A percentile compares a stretch with the other conserved stretches of the same genome.
Evolutionary conservation across 2,797 vertebrate genomes (phyloP).

Genomic region (Malurus splendens): DNA sequence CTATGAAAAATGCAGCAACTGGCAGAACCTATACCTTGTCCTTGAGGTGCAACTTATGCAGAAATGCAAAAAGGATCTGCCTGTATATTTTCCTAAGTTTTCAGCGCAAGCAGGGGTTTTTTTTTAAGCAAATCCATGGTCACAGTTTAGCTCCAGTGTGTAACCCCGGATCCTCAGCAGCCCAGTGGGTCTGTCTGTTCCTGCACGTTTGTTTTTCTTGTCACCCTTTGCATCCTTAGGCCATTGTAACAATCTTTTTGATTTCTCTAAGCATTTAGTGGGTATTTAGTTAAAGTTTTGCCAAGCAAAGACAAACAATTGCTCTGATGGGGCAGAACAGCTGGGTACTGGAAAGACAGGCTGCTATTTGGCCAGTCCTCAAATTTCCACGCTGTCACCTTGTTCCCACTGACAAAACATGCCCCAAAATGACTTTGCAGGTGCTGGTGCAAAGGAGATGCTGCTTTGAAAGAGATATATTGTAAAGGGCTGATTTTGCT

Average conservation of each 20-base stretch:
- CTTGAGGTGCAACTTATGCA: not conserved
- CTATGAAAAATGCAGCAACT: not conserved
- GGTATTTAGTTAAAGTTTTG: not conserved
- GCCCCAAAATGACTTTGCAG: not conserved
- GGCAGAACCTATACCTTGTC: not conserved
- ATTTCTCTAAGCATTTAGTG: not conserved
- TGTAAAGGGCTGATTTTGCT: not conserved
- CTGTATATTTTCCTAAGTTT: not conserved
- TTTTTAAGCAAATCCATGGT: not conserved
- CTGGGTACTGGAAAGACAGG: not conserved
- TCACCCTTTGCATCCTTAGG: not conserved
- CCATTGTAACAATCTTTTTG: not conserved
- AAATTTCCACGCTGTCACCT: not conserved
- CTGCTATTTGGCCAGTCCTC: not conserved
- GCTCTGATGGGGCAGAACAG: not conserved
- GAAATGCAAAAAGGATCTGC: not conserved
- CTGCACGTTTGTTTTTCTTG: accelerated
- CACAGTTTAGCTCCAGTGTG: not conserved
- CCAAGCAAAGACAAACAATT: not conserved
- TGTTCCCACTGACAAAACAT: not conserved
- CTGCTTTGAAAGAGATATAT: not conserved
- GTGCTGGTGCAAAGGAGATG: not conserved
- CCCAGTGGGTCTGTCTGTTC: not conserved
- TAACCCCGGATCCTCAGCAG: not conserved
- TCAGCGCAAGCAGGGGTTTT: not conserved